Base-by-base conservation (phyloP, 2,888 invertebrate species). In the Pseudeuparius sepicola region DNA sequence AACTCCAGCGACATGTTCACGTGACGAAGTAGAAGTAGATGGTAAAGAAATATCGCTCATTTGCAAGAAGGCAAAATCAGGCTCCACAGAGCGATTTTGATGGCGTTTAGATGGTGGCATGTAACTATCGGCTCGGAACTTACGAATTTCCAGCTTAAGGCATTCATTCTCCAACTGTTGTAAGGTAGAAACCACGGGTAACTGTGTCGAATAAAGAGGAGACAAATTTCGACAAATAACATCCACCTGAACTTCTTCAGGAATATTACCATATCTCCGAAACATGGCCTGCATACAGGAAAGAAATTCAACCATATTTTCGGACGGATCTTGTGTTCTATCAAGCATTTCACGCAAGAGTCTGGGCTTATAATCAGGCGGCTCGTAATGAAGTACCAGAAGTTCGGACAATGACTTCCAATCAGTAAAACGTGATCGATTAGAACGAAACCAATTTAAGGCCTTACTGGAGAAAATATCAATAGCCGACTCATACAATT, bases 341-440 rank as follows among this genome's bases (percentile, higher is more conserved):
- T 36, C 34, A 15, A 38, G 20, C 4, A 38, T 20, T 15, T 35
- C 27, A 6, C 17, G 27, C 18, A 37, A 37, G 4, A 37, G 27
- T 10, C 31, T 4, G 14, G 32, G 3, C 3, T 20, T 14, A 15
- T 34, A 37, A 20, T 37, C 37, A 2, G 20, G 37, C 2, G 24
- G 18, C 12, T 26, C 29, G 18, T 24, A 34, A 25, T 37, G 34
- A 9, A 12, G 10, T 9, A 14, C 10, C 2, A 34, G 9, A 4
- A 34, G 11, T n/a, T 4, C 12, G 2, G 11, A 15, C 13, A 34
- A 15, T 10, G 15, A 3, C 15, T 12, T 5, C 23, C 35, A 35
- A 20, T 29, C 13, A n/a, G 13, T 9, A 17, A 35, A 28, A 11
- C 35, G n/a, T 7, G 7, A 4, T 2, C 29, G 2, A 23, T 35